Percentiles rank a stretch among this genome's conserved stretches.
phyloP scores from a whole-genome alignment of 1,140 invertebrate species.

The Pogonognathellus flavescens region DNA sequence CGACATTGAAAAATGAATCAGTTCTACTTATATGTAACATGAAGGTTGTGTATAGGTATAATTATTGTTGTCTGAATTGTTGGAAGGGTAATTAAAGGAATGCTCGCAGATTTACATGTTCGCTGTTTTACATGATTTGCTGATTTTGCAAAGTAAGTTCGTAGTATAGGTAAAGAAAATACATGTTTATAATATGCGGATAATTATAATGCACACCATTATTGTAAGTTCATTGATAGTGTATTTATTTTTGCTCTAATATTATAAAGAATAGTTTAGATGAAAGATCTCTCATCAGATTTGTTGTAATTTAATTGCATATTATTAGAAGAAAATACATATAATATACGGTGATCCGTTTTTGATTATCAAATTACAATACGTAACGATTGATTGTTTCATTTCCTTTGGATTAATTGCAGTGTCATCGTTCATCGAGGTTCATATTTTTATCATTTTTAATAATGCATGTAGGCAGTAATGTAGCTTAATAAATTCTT shows the following conservation, averaged over 20 bases:
- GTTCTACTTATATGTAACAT: no score
- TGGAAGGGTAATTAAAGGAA: no score
- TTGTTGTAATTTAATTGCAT: conserved; percentile 22
- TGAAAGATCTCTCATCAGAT: not conserved
- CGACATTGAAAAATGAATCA: no score
- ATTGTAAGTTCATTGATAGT: conserved; percentile 17
- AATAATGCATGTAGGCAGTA: not conserved
- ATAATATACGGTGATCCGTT: no score
- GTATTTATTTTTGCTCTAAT: conserved; percentile 16
- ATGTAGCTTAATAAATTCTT: not conserved
- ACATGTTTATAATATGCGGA: not conserved
- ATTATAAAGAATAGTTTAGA: conserved; percentile 15
- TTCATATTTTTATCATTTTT: no score
- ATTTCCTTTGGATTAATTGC: no score
- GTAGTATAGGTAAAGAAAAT: not conserved
- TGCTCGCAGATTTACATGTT: no score
- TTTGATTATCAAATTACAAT: not conserved
- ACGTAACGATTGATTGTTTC: not conserved
- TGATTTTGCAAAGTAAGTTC: not conserved
- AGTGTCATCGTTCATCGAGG: not conserved
- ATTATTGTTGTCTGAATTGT: no score
- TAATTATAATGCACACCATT: not conserved
- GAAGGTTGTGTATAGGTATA: no score
- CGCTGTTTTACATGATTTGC: no score
- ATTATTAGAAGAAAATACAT: conserved; percentile 3